Evolutionary conservation across 1,140 invertebrate species (phyloP).

Genomic region (Penaeus vannamei): DNA sequence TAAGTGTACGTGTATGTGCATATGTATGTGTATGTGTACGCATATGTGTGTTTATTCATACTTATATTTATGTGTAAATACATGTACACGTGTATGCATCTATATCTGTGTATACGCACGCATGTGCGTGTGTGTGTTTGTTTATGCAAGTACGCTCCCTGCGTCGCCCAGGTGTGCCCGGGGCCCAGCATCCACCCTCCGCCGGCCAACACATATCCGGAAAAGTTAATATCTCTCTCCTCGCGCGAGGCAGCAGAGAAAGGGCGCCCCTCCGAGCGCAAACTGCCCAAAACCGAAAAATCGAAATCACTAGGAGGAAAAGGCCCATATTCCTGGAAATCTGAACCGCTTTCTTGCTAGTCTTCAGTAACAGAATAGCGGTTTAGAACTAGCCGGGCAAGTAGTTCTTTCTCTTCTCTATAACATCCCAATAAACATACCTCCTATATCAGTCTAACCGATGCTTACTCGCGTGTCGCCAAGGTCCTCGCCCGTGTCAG

Average conservation of each 20-base stretch:
- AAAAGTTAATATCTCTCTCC: too few relatives aligned
- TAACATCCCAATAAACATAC: conserved; percentile 46
- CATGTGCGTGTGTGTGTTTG: too few relatives aligned
- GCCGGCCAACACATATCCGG: too few relatives aligned
- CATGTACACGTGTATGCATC: too few relatives aligned
- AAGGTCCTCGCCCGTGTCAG: conserved; percentile 25
- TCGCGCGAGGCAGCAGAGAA: too few relatives aligned
- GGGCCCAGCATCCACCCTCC: too few relatives aligned
- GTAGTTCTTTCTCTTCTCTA: conserved; percentile 1
- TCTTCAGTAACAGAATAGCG: conserved; percentile 31
- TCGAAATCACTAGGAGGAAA: neutral
- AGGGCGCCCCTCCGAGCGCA: too few relatives aligned
- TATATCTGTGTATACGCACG: too few relatives aligned
- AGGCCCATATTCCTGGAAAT: conserved; percentile 24
- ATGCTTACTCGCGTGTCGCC: conserved; percentile 26
- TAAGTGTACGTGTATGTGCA: neutral
- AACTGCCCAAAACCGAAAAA: neutral
- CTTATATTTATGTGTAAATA: neutral
- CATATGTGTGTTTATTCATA: neutral
- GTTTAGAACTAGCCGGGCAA: neutral
- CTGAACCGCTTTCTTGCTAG: conserved; percentile 29
- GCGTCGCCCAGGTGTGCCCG: too few relatives aligned
- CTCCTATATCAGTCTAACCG: conserved; percentile 43
- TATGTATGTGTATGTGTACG: neutral
- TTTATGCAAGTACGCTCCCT: too few relatives aligned